Evolutionary conservation across 1,140 invertebrate species (phyloP), one percentile per base, ranked within the genome.

Genomic region (Caerostris darwini): DNA sequence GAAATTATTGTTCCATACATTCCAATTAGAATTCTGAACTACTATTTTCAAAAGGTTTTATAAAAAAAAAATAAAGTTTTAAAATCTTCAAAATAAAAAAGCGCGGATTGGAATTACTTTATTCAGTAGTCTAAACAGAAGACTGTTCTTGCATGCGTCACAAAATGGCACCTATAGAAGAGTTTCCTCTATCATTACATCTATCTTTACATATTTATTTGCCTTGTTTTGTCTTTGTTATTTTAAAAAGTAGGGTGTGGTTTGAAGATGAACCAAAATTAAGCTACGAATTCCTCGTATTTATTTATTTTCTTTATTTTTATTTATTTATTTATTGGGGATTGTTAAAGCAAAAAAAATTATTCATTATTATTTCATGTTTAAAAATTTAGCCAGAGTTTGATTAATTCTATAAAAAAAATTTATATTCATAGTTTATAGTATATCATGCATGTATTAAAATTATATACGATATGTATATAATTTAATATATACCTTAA

Each of bases 141-240:
- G 34, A 7, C 71, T 50, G 71, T 77, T 77, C 71, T 50, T 50
- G 53, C 4, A 34, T 14, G 71, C 19, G 71, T 77, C 71, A 12
- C 34, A 77, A 77, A 53, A 77, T 77, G 50, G 53, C 67, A 71
- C 71, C 53, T 34, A 77, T 34, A 77, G 53, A 77, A 77, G 34
- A 77, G 8, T 50, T 10, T 77, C 71, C 10, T 50, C 34, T 77
- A 50, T 77, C 34, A 77, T 77, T 77, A 77, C 34, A 77, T 77
- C 34, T 77, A 77, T 77, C 34, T 77, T 77, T 77, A 77, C 71
- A 77, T 77, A 77, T 77, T 77, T 77, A 77, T 77, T 77, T 77
- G 12, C 34, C 12, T 10, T 19, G 50, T 12, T 67, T 53, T 77
- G 71, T 5, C 3, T 77, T 8, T 50, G 0, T 50, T 67, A 5